Conservation (phyloP, 1,140 invertebrate species). For the Saxidomus purpurata region DNA sequence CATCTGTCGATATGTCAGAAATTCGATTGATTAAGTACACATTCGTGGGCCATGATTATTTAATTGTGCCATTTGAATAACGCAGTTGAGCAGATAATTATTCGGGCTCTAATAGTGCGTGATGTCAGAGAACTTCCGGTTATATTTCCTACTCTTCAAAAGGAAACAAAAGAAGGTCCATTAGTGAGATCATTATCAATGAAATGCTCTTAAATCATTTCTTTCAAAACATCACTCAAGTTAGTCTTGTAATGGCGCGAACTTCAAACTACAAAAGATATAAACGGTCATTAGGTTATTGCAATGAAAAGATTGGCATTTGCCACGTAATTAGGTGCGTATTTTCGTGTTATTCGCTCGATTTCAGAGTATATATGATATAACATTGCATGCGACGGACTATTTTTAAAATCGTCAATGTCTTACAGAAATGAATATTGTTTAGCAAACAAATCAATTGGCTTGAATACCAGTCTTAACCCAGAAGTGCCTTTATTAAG, state of each 20-base stretch:
- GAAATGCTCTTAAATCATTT: constrained; percentile 29
- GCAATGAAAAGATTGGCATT: not conserved
- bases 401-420: no score
- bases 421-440: no score
- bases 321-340: not conserved
- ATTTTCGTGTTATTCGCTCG: constrained; percentile 16
- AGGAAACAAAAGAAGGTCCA: constrained; percentile 35
- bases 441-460: no score
- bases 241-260: not conserved
- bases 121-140: constrained; percentile 1
- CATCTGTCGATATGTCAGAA: constrained; percentile 11
- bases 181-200: constrained; percentile 28
- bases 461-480: no score
- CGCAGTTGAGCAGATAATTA: constrained; percentile 25
- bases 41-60: constrained; percentile 32
- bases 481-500: no score
- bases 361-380: not conserved
- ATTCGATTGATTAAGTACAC: constrained; percentile 16
- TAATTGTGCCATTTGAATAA: constrained; percentile 23
- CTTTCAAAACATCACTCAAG: not conserved
- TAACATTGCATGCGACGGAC: not conserved
- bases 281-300: not conserved
- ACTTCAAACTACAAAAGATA: constrained; percentile 9
- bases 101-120: not conserved
- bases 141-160: constrained; percentile 41